phyloP scores from a whole-genome alignment of 2,888 invertebrate species.

The Ornithoptera alexandrae region DNA sequence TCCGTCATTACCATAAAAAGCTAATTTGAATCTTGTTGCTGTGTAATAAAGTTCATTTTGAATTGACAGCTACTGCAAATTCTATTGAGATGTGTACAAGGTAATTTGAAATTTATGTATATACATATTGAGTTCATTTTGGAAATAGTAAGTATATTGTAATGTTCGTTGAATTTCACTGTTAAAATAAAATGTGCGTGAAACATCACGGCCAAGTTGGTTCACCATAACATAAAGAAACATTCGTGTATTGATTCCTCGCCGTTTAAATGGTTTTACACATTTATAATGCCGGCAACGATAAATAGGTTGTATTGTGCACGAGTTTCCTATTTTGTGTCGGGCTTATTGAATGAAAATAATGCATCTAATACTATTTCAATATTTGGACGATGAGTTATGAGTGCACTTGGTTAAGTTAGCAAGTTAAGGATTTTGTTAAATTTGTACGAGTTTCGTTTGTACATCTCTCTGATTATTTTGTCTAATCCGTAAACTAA shows the following conservation, averaged over 20 bases:
- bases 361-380: conserved; percentile 74
- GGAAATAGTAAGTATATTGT: conserved; percentile 3
- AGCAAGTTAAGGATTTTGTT: conserved; percentile 34
- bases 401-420: conserved; percentile 46
- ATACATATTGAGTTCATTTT: conserved; percentile 33
- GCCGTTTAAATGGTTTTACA: conserved; percentile 79
- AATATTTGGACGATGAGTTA: conserved; percentile 65
- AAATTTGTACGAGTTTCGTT: conserved; percentile 21
- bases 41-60: conserved; percentile 33
- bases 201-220: conserved; percentile 77
- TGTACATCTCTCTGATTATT: conserved; percentile 8
- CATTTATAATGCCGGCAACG: conserved; percentile 77
- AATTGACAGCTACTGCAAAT: background rate
- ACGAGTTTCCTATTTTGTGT: conserved; percentile 64
- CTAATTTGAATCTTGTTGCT: background rate
- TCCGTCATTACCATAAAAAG: conserved; percentile 29
- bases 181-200: conserved; percentile 73
- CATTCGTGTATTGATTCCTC: conserved; percentile 75
- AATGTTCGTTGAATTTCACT: conserved; percentile 49
- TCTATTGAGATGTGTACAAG: background rate
- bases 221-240: conserved; percentile 76
- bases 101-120: conserved; percentile 34
- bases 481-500: no score
- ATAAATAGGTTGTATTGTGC: conserved; percentile 72
- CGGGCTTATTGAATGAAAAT: conserved; percentile 74